These are phyloP conservation scores for Iphiclides podalirius DNA, from an alignment of 2,888 invertebrate genomes.

Conservation along the genomic window DNA sequence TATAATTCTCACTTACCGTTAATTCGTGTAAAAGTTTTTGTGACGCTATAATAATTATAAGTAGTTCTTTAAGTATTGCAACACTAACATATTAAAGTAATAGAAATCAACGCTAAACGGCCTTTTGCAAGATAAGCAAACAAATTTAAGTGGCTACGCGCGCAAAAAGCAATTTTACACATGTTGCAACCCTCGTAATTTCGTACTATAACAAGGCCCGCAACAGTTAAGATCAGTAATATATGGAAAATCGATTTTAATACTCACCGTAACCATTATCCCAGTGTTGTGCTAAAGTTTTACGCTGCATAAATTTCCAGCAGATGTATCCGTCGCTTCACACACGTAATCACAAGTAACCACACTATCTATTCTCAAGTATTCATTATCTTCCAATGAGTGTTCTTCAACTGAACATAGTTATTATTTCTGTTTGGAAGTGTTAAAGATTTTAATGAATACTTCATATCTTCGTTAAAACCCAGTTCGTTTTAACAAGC, in stretches of 20 bases:
- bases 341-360: slow-evolving; percentile 1
- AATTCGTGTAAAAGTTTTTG: no score
- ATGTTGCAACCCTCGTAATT: neutral
- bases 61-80: no score
- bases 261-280: slow-evolving; percentile 19
- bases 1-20: no score
- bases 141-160: no score
- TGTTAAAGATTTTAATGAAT: slow-evolving; percentile 1
- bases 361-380: neutral
- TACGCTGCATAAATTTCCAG: slow-evolving; percentile 20
- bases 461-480: neutral
- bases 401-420: neutral
- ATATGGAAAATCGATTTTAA: slow-evolving; percentile 22
- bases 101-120: no score
- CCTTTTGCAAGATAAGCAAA: no score
- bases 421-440: neutral
- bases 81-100: no score
- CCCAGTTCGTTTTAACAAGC: neutral
- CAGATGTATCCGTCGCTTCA: slow-evolving; percentile 13
- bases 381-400: slow-evolving; percentile 1
- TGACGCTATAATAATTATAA: no score
- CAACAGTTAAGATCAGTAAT: slow-evolving; percentile 18
- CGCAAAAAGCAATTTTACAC: neutral
- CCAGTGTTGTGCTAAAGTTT: slow-evolving; percentile 18
- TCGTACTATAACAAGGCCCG: slow-evolving; percentile 14